These are phyloP conservation scores for Holcopasites calliopsidis DNA, from an alignment of 1,140 invertebrate genomes.

Conservation along the genomic window DNA sequence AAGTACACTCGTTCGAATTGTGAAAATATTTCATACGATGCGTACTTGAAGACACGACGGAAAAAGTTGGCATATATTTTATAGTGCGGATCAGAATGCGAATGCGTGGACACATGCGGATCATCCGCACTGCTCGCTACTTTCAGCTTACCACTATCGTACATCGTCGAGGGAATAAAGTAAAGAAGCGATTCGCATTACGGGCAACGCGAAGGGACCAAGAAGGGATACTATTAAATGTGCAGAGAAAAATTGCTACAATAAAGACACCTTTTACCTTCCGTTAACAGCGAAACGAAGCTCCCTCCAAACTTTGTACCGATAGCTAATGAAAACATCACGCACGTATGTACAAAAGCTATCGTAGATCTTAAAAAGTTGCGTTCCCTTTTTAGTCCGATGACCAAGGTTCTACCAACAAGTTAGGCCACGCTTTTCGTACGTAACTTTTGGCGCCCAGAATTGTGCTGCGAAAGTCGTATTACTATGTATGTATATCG, in stretches of 20 bases:
- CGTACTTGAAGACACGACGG: too few relatives aligned
- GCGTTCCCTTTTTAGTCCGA: not conserved
- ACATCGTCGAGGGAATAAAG: not conserved
- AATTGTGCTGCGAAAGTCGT: not conserved
- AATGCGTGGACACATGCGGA: too few relatives aligned
- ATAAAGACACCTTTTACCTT: too few relatives aligned
- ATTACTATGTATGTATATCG: not conserved
- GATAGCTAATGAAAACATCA: not conserved
- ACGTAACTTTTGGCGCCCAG: not conserved
- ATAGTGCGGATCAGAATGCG: too few relatives aligned
- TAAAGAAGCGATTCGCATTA: not conserved
- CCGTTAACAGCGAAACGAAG: not conserved
- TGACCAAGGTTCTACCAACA: not conserved
- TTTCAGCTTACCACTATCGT: not conserved
- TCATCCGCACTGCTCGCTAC: not conserved
- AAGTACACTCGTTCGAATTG: too few relatives aligned
- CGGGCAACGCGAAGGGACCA: not conserved
- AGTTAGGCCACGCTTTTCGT: not conserved
- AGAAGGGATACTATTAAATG: not conserved
- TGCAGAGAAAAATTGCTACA: too few relatives aligned
- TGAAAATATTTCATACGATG: too few relatives aligned
- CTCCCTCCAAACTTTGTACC: not conserved
- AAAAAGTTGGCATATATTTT: too few relatives aligned
- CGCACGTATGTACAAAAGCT: not conserved
- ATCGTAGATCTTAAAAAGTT: conserved; percentile 9